Percentiles rank a stretch among this genome's conserved stretches.
Conservation (phyloP, 1,140 invertebrate genomes). For the Papilio polyxenes region DNA sequence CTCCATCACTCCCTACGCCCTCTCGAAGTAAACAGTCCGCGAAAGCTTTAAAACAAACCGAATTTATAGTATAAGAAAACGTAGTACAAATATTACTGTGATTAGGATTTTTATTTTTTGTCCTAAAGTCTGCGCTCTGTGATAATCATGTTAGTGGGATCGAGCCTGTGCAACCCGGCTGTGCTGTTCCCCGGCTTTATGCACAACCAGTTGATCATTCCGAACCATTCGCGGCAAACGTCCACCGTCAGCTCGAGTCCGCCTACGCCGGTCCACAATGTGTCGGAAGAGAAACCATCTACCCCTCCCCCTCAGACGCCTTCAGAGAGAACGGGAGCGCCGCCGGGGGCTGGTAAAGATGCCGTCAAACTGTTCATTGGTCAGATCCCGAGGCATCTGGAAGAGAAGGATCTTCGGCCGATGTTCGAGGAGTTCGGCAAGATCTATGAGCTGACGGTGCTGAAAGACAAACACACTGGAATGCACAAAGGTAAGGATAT, state of each 20-base stretch:
- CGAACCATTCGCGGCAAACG: slow-evolving; percentile 43
- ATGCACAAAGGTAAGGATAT: slow-evolving; percentile 92
- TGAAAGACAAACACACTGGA: slow-evolving; percentile 96
- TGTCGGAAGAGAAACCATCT: slow-evolving; percentile 45
- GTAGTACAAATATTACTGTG: slow-evolving; percentile 75
- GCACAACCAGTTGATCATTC: slow-evolving; percentile 52
- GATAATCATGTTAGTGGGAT: slow-evolving; percentile 63
- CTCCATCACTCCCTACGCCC: slow-evolving; percentile 54
- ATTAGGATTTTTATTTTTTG: slow-evolving; percentile 53
- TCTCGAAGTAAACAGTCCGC: slow-evolving; percentile 69
- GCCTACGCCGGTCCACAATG: slow-evolving; percentile 66
- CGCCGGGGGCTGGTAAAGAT: slow-evolving; percentile 78
- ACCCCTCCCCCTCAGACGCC: slow-evolving; percentile 56
- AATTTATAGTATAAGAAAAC: slow-evolving; percentile 75
- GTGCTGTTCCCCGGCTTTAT: slow-evolving; percentile 65
- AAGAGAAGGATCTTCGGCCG: slow-evolving; percentile 93
- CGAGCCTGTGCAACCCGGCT: slow-evolving; percentile 66
- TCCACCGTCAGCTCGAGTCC: slow-evolving; percentile 56
- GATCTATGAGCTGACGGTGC: slow-evolving; percentile 95
- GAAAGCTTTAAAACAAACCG: slow-evolving; percentile 76
- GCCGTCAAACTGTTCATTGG: slow-evolving; percentile 94
- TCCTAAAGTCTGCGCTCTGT: slow-evolving; percentile 51
- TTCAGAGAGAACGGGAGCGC: slow-evolving; percentile 72
- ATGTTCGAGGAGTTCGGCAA: slow-evolving; percentile 96
- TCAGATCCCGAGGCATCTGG: slow-evolving; percentile 95